Evolutionary conservation across 37 sponge, comb jelly and placozoan genomes (phyloP), one percentile per base, ranked within the genome.

Genomic region (Mnemiopsis leidyi): DNA sequence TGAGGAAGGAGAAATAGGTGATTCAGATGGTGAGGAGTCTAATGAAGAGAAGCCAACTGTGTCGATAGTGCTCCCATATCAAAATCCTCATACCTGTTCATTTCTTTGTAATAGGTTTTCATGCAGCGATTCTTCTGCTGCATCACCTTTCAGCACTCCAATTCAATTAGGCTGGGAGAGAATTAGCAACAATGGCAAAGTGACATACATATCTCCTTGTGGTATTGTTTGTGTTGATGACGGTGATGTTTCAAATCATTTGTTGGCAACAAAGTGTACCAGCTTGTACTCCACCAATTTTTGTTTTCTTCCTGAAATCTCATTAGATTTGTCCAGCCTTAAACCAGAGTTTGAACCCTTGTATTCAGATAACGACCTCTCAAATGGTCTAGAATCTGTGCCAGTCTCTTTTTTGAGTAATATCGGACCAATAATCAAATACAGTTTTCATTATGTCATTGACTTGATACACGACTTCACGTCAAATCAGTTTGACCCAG

Each of bases 401-500:
- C 48, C 90, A 20, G 61, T 85, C 9, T 40, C 90, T 13, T 85
- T 85, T 39, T 7, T 85, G 1, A 85, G 90, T 85, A 85, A 85
- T 38, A 85, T 85, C 24, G 90, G 90, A 38, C 90, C 90, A 29
- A 85, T 85, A 9, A 85, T 85, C 39, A 85, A 85, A 26, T 85
- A 85, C 90, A 85, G 61, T 26, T 85, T 85, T 26, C 40, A 40
- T 40, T 85, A 85, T 40, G 61, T 85, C 23, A 26, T 85, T 38
- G 90, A 85, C 26, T 5, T 77, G 79, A 77, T 77, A 16, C 35
- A 31, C 33, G 79, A 77, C 18, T 31, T 36, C 16, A 33, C 26
- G 9, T 13, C 33, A 13, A 26, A 77, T 32, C 26, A 34, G 5
- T 13, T 34, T 34, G 79, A 77, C 34, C 1, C 30, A 3, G 79